phyloP scores from a whole-genome alignment of 2,113 vertebrate species.

The Dipodomys stephensi region DNA sequence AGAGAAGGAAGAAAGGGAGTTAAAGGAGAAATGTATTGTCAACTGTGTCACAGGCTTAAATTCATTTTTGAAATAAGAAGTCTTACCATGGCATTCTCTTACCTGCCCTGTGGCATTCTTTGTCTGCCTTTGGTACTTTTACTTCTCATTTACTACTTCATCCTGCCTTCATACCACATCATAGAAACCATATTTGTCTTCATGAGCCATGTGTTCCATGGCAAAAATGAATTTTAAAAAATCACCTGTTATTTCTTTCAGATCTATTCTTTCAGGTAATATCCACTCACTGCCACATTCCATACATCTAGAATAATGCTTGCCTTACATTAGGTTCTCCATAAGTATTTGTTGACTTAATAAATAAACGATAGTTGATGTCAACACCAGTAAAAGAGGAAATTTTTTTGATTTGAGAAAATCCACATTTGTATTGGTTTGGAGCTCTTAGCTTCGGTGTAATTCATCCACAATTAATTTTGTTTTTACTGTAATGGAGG shows the following conservation, averaged over 20 bases:
- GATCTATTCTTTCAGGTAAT: background rate
- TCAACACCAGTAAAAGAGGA: background rate
- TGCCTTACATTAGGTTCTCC: background rate
- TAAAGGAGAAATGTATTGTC: background rate
- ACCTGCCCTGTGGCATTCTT: background rate
- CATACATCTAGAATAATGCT: background rate
- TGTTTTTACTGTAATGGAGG: background rate
- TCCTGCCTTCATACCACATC: background rate
- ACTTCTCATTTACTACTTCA: background rate
- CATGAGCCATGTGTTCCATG: accelerated
- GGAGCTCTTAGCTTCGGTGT: background rate
- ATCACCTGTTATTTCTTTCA: background rate
- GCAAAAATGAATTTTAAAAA: background rate
- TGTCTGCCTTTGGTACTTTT: background rate
- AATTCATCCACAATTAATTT: conserved; percentile 6
- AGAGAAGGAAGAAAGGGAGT: background rate
- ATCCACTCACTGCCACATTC: background rate
- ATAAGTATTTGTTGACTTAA: background rate
- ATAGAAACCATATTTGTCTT: background rate
- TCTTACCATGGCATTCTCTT: background rate
- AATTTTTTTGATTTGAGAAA: background rate
- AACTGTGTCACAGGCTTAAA: background rate
- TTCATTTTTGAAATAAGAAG: background rate
- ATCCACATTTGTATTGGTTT: background rate
- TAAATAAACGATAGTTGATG: background rate